These are phyloP conservation scores for Muntiacus reevesi DNA, from an alignment of 2,113 vertebrate genomes.

Conservation along the genomic window DNA sequence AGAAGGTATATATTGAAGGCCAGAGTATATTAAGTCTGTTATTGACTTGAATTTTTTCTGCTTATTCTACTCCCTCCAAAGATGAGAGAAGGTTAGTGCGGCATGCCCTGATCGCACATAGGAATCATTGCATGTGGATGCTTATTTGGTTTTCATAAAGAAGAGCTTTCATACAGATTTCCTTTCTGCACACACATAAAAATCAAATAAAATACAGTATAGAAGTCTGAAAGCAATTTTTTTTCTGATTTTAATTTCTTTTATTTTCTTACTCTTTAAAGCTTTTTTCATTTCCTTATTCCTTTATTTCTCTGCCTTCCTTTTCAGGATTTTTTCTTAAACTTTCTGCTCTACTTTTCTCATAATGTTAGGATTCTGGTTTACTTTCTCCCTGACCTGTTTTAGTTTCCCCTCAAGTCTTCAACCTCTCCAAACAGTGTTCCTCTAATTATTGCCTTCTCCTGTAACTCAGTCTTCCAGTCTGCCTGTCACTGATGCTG, in stretches of 20 bases:
- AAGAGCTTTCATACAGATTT: neutral
- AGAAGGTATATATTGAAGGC: neutral
- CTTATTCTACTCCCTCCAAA: neutral
- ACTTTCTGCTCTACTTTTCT: neutral
- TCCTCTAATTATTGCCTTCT: constrained; percentile 23
- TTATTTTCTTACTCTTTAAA: neutral
- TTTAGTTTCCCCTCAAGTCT: neutral
- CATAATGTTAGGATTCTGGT: neutral
- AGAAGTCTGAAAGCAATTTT: neutral
- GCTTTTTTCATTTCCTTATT: neutral
- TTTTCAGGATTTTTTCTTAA: neutral
- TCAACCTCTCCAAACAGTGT: neutral
- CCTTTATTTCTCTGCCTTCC: neutral
- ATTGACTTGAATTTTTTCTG: neutral
- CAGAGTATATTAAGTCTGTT: neutral
- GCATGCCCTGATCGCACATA: neutral
- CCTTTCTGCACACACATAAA: neutral
- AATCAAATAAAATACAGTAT: neutral
- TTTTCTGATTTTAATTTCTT: neutral
- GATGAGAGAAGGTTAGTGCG: neutral
- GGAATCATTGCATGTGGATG: neutral
- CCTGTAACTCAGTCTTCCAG: neutral
- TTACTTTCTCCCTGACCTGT: neutral
- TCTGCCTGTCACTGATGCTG: neutral
- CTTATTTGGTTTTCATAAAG: constrained; percentile 14